These are phyloP conservation scores for Cichladusa arquata DNA, from an alignment of 2,113 vertebrate species.

Conservation along the genomic window DNA sequence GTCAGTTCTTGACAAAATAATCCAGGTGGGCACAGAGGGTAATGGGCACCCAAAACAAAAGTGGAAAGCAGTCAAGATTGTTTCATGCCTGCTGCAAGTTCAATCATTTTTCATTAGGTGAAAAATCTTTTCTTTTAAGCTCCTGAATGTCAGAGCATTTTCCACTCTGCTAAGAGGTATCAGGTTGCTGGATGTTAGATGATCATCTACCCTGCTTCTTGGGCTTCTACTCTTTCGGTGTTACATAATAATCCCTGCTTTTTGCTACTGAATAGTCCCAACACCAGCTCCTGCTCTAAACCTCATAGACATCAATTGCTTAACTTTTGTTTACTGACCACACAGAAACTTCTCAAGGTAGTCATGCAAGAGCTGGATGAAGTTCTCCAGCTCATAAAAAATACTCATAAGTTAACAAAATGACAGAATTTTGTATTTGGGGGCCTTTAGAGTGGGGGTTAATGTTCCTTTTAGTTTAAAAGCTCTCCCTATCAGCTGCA, in stretches of 20 bases:
- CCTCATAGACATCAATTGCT: not conserved
- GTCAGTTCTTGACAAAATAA: slow-evolving; percentile 61
- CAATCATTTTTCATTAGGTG: slow-evolving; percentile 56
- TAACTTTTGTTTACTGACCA: not conserved
- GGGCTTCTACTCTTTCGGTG: not conserved
- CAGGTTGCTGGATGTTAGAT: slow-evolving; percentile 55
- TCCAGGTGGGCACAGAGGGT: not conserved
- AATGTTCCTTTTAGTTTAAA: not conserved
- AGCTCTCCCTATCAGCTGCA: not conserved
- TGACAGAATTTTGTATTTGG: not conserved
- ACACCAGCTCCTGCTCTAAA: not conserved
- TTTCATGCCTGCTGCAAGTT: slow-evolving; percentile 43
- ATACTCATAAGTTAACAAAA: not conserved
- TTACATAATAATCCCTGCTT: not conserved
- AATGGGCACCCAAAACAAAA: slow-evolving; percentile 21
- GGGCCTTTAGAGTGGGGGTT: not conserved
- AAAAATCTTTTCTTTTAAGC: slow-evolving; percentile 45
- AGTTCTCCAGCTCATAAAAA: not conserved
- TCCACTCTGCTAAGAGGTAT: slow-evolving; percentile 39
- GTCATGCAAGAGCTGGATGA: not conserved
- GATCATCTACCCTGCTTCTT: slow-evolving; percentile 22
- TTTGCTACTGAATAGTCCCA: not conserved
- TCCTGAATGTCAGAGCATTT: slow-evolving; percentile 41
- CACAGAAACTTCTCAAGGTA: slow-evolving; percentile 5
- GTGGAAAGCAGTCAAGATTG: slow-evolving; percentile 49